These are phyloP conservation scores for Heliconius ismenius DNA, from an alignment of 2,888 invertebrate species.

Conservation along the genomic window DNA sequence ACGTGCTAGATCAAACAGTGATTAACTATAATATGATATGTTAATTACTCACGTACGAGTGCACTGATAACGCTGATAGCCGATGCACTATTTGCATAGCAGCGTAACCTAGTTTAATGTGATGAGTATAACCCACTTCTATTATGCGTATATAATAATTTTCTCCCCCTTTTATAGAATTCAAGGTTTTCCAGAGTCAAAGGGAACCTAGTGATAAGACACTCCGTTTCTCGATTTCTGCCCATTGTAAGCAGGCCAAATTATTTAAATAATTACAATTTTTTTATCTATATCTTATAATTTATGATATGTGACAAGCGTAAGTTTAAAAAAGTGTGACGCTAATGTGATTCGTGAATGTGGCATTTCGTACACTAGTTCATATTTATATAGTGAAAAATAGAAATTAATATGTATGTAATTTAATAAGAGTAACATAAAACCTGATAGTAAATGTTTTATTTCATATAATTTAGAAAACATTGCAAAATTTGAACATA, in stretches of 20 bases:
- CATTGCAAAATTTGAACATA: too few relatives aligned
- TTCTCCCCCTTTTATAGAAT: not conserved
- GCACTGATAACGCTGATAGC: conserved; percentile 43
- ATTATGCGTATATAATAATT: not conserved
- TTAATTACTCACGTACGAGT: conserved; percentile 20
- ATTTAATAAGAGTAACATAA: too few relatives aligned
- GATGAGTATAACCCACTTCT: conserved; percentile 8
- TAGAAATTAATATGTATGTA: too few relatives aligned
- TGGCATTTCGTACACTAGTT: not conserved
- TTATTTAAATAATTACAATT: not conserved
- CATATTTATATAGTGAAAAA: too few relatives aligned
- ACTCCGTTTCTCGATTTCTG: not conserved
- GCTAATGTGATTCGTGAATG: conserved; percentile 10
- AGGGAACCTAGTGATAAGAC: not conserved
- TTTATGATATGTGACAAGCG: not conserved
- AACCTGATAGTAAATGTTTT: too few relatives aligned
- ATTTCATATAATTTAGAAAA: too few relatives aligned
- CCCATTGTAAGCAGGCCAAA: not conserved
- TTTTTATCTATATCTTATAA: conserved; percentile 5
- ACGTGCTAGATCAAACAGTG: conserved; percentile 12
- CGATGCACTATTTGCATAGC: conserved; percentile 43
- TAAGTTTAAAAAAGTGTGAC: not conserved
- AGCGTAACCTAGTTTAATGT: conserved; percentile 50
- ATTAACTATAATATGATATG: conserved; percentile 5
- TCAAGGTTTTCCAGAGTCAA: not conserved